Conservation (phyloP, 2,888 invertebrate genomes). For the Halocaridina rubra region DNA sequence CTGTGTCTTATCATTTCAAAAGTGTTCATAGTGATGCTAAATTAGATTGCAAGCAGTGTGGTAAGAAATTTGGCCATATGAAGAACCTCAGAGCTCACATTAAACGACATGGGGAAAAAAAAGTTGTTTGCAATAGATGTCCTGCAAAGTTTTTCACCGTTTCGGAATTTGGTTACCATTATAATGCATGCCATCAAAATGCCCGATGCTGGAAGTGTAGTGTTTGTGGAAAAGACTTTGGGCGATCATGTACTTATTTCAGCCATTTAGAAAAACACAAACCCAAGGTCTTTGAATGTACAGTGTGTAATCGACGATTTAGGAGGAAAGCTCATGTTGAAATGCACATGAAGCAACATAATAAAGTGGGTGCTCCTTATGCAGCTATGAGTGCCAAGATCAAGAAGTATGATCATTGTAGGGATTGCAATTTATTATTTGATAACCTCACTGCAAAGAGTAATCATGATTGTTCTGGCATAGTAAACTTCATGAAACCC, state of each 20-base stretch:
- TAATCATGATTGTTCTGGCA: constrained; percentile 17
- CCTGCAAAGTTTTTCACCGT: constrained; percentile 31
- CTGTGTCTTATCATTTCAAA: constrained; percentile 23
- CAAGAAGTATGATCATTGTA: constrained; percentile 26
- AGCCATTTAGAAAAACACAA: constrained; percentile 33
- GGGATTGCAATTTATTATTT: constrained; percentile 21
- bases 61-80: constrained; percentile 12
- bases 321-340: constrained; percentile 27
- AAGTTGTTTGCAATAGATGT: constrained; percentile 25
- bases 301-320: constrained; percentile 16
- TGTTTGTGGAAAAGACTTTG: constrained; percentile 23
- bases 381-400: neutral
- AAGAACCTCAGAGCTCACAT: constrained; percentile 33
- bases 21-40: constrained; percentile 14
- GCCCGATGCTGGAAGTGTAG: constrained; percentile 39
- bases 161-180: constrained; percentile 36
- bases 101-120: constrained; percentile 34
- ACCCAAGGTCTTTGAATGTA: constrained; percentile 30
- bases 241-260: constrained; percentile 9
- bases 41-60: constrained; percentile 11
- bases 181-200: constrained; percentile 26
- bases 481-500: neutral
- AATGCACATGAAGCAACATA: constrained; percentile 39
- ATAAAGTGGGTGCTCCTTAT: neutral
- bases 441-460: constrained; percentile 7